Evolutionary conservation across 2,888 invertebrate genomes (phyloP), one percentile per base, ranked within the genome.

Genomic region (Eurytoma californica): DNA sequence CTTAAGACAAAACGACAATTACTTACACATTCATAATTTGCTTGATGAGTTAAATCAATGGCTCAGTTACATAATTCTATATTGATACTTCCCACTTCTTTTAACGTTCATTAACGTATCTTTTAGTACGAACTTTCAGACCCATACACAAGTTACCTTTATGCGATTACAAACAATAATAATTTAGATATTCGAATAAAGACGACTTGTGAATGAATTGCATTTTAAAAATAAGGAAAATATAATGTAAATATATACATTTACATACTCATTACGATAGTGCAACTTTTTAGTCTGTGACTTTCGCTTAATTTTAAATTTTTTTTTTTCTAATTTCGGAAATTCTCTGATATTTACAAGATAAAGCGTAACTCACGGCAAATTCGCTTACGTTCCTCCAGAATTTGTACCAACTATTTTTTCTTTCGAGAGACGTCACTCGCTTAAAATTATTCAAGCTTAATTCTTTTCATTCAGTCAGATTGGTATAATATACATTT

Each of bases 1-100:
- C 61, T 80, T 83, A 82, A 82, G 83, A 83, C 85, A 84, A 86
- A 86, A 85, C 84, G 84, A 86, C 84, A 85, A 83, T 86, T 87
- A 87, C 84, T 87, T 87, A 87, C 86, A 86, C 82, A 84, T 82
- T 82, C 69, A 83, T 83, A 74, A 83, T 81, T 77, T 79, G 69
- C 53, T 77, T 72, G 60, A 60, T 53, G 68, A 74, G 39, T 77
- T 80, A 63, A 72, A 73, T 79, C 51, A 80, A 77, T 80, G 63
- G 72, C 58, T 80, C 58, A 72, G 77, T 73, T 73, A 72, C 57
- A 66, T 53, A 61, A 76, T 68, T 63, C 63, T 68, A 63, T 63
- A 61, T 73, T 53, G 61, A 55, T 80, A 77, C 16, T 73, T 39
- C n/a, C 72, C 30, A n/a, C 49, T 68, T 77, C 18, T 63, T 80